phyloP scores from a whole-genome alignment of 2,888 invertebrate species.

The Maniola hyperantus region DNA sequence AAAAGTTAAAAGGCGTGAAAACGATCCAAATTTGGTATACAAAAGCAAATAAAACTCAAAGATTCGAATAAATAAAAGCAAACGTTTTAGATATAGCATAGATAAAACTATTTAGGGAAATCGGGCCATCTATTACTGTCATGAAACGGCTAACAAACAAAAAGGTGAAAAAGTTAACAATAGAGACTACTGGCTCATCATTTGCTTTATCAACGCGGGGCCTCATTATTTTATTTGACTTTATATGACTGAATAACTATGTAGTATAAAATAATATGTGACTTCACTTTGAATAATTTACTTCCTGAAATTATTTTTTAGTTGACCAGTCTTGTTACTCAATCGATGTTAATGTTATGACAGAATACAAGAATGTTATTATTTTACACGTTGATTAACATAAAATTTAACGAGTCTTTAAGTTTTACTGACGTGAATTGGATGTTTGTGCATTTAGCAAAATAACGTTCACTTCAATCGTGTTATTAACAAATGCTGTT shows the following conservation, averaged over 20 bases:
- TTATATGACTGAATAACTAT: neutral
- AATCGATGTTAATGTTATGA: neutral
- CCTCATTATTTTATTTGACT: neutral
- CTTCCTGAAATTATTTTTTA: slow-evolving; percentile 2
- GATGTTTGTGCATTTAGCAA: too few relatives aligned
- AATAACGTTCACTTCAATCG: too few relatives aligned
- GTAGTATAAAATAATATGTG: neutral
- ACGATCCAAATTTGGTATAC: slow-evolving; percentile 24
- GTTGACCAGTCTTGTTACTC: neutral
- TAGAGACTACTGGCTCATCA: neutral
- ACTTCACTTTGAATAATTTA: neutral
- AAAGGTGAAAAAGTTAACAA: slow-evolving; percentile 10
- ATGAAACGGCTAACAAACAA: slow-evolving; percentile 8
- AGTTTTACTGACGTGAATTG: too few relatives aligned
- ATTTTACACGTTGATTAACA: too few relatives aligned
- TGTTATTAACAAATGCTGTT: too few relatives aligned
- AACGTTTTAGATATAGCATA: slow-evolving; percentile 10
- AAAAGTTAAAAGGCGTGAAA: slow-evolving; percentile 36
- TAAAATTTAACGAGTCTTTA: too few relatives aligned
- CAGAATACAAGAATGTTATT: neutral
- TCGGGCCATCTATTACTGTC: slow-evolving; percentile 9
- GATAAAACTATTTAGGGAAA: slow-evolving; percentile 22
- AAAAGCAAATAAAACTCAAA: slow-evolving; percentile 23
- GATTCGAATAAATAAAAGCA: slow-evolving; percentile 21
- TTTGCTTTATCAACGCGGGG: neutral